Conservation (phyloP, 1,140 invertebrate species). For the Penaeus vannamei region DNA sequence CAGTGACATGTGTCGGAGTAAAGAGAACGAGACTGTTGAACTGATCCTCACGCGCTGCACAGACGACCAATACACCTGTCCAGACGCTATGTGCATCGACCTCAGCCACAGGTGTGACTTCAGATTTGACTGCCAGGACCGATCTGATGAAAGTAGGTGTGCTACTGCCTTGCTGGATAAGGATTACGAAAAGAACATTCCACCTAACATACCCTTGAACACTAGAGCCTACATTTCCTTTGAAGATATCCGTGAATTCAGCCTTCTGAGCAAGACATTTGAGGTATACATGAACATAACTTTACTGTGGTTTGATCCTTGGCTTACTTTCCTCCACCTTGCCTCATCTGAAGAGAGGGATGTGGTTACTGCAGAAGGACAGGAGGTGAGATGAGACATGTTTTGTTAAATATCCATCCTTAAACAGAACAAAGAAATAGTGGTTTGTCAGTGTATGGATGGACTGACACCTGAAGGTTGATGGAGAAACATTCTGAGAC, state of each 20-base stretch:
- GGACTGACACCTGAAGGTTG: no score
- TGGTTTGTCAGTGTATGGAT: no score
- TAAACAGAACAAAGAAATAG: no score
- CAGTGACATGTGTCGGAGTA: background rate
- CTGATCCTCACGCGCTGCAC: conserved; percentile 38
- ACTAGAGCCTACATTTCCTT: background rate
- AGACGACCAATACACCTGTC: conserved; percentile 44
- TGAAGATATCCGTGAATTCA: conserved; percentile 9
- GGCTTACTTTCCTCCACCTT: conserved; percentile 36
- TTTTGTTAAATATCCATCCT: no score
- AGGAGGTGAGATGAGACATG: conserved; percentile 2
- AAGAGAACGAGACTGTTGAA: background rate
- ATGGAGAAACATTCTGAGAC: no score
- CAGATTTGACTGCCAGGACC: conserved; percentile 34
- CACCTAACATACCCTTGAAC: conserved; percentile 15
- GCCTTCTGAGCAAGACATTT: conserved; percentile 42
- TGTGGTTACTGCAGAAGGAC: background rate
- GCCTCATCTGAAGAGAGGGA: background rate
- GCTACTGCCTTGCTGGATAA: conserved; percentile 31
- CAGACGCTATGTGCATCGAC: conserved; percentile 39
- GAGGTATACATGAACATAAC: conserved; percentile 14
- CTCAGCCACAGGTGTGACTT: conserved; percentile 35
- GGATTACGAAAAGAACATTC: conserved; percentile 18
- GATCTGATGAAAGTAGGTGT: conserved; percentile 39
- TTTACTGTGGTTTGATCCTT: conserved; percentile 17